phyloP scores from a whole-genome alignment of 2,888 invertebrate genomes.

The Balanococcus diminutus region DNA sequence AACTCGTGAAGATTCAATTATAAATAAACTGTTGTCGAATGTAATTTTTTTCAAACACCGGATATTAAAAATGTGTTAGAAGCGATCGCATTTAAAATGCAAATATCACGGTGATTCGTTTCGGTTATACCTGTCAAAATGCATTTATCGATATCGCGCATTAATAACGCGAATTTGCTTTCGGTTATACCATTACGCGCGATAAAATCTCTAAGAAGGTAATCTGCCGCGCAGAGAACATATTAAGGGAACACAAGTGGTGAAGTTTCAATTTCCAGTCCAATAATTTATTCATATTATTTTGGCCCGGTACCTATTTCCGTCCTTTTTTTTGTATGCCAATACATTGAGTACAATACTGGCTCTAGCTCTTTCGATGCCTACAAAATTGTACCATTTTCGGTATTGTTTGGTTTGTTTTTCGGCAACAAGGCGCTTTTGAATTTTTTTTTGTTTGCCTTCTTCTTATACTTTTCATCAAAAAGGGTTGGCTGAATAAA shows the following conservation, averaged over 20 bases:
- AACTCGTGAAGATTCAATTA: conserved; percentile 35
- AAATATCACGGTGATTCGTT: conserved; percentile 21
- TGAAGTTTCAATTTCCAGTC: conserved; percentile 23
- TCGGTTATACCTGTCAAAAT: conserved; percentile 39
- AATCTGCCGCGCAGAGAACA: not conserved
- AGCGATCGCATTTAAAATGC: conserved; percentile 32
- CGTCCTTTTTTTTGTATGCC: not conserved
- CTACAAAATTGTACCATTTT: too few species aligned
- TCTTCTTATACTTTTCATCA: too few species aligned
- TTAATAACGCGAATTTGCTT: conserved; percentile 34
- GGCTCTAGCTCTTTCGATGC: not conserved
- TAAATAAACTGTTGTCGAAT: not conserved
- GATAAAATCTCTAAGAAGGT: conserved; percentile 37
- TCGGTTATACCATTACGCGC: conserved; percentile 14
- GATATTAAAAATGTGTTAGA: conserved; percentile 15
- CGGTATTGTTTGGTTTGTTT: too few species aligned
- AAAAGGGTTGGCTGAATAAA: too few species aligned
- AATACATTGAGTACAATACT: not conserved
- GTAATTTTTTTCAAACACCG: not conserved
- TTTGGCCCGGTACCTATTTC: not conserved
- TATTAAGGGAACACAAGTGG: not conserved
- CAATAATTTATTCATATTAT: conserved; percentile 4
- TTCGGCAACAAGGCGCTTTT: too few species aligned
- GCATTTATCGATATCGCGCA: conserved; percentile 37
- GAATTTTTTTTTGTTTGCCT: too few species aligned